Conservation (phyloP, 2,888 invertebrate genomes). For the Branchellion lobata region DNA sequence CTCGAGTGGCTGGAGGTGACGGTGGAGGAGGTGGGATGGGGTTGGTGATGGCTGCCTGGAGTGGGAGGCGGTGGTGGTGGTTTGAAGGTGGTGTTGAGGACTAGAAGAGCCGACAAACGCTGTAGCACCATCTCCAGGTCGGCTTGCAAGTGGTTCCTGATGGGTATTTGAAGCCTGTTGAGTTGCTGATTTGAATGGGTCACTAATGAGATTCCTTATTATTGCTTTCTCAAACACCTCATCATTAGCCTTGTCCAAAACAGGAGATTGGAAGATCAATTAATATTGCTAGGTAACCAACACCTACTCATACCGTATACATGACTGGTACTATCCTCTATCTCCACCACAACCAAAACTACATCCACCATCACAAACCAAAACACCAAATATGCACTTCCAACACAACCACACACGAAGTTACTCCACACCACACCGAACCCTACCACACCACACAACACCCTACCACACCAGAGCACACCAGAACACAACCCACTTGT, state of each 20-base stretch:
- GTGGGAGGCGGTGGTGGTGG: neutral
- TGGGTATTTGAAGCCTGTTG: neutral
- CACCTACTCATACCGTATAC: too few relatives aligned
- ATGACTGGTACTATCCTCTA: neutral
- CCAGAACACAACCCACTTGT: constrained; percentile 62
- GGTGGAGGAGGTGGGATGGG: constrained; percentile 12
- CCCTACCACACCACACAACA: too few relatives aligned
- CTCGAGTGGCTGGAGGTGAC: neutral
- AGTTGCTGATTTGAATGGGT: neutral
- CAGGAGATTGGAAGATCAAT: neutral
- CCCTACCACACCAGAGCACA: too few relatives aligned
- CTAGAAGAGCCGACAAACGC: constrained; percentile 65
- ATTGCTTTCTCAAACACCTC: too few relatives aligned
- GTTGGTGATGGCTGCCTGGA: neutral
- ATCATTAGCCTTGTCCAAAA: neutral
- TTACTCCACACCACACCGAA: too few relatives aligned
- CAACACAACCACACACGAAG: too few relatives aligned
- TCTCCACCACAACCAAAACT: neutral
- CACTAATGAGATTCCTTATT: neutral
- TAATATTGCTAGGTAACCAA: neutral
- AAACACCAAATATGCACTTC: too few relatives aligned
- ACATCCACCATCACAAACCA: too few relatives aligned
- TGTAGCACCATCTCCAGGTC: constrained; percentile 65
- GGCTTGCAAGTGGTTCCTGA: constrained; percentile 61
- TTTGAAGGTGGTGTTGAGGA: constrained; percentile 60